Evolutionary conservation across 2,797 vertebrate genomes (phyloP).

Genomic region (Takifugu ocellatus): DNA sequence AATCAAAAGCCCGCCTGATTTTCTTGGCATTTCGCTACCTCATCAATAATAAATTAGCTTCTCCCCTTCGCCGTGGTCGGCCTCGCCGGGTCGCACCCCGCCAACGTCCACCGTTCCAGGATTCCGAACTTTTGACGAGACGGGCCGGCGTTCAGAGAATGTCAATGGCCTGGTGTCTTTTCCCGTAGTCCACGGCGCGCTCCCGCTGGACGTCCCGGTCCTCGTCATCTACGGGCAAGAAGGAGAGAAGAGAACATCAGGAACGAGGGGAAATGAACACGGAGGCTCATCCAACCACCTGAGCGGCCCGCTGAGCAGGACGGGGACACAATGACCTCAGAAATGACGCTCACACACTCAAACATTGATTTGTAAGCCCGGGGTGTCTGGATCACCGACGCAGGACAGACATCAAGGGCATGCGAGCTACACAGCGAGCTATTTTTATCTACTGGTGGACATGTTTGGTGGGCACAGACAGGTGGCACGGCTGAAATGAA

Average conservation of each 20-base stretch:
- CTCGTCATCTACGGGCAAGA: constrained; percentile 85
- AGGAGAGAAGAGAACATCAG: constrained; percentile 23
- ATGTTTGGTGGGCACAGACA: constrained; percentile 70
- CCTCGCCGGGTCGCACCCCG: too few species aligned
- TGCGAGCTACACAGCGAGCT: constrained; percentile 61
- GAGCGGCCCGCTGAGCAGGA: too few species aligned
- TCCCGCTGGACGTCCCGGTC: constrained; percentile 92
- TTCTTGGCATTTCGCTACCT: constrained; percentile 35
- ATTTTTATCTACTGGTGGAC: constrained; percentile 59
- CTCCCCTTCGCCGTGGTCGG: constrained; percentile 2
- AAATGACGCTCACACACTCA: background rate
- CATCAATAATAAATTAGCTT: constrained; percentile 52
- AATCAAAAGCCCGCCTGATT: background rate
- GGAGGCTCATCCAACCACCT: too few species aligned
- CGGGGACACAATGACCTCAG: too few species aligned
- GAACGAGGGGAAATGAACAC: background rate
- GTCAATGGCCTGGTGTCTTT: constrained; percentile 84
- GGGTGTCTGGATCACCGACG: too few species aligned
- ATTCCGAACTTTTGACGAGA: constrained; percentile 20
- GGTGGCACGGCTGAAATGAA: constrained; percentile 56
- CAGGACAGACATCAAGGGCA: constrained; percentile 27
- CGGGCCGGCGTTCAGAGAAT: constrained; percentile 76
- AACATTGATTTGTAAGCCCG: background rate
- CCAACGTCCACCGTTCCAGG: background rate
- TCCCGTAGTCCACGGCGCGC: constrained; percentile 85